Base-by-base conservation (phyloP, 2,113 vertebrate species). In the Chinchilla lanigera region DNA sequence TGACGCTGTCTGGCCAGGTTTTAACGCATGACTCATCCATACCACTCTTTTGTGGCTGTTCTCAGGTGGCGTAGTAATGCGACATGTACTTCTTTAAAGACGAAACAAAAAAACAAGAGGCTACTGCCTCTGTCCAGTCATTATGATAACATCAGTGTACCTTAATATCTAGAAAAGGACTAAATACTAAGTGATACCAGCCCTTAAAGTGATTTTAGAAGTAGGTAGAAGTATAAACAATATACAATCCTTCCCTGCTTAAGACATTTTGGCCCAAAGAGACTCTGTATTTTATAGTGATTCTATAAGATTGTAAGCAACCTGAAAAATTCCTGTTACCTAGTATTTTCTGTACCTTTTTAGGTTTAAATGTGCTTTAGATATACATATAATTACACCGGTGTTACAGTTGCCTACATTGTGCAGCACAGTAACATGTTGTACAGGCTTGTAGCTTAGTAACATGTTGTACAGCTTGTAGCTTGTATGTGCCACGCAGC, bases 31-130 rank as follows among this genome's bases (percentile, higher is more conserved):
- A 69, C 7, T 44, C 19, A n/a, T 13, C 12, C 24, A 14, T 54
- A 63, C 71, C 88, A 33, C 3, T 58, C 88, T 84, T 89, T 56
- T 80, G 69, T 88, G 56, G 73, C 80, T 50, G 33, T 81, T 89
- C 41, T 86, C 9, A 81, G 85, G n/a, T 11, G 2, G 3, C n/a
- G 3, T 60, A 44, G 54, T 85, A 61, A 86, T 82, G 60, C 20
- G 38, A 89, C 52, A 33, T 75, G 85, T 24, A 63, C 30, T 95
- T 87, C 56, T 41, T 97, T 88, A 86, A 86, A 93, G 91, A 83
- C 28, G 65, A 8, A 7, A 67, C 63, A 22, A 2, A 47, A 4
- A 52, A 90, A 17, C 7, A n/a, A 47, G 44, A 71, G 47, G 12
- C 30, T 41, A 7, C 90, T 73, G 85, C 38, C 24, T 92, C 69